Evolutionary conservation across 2,888 invertebrate genomes (phyloP), one percentile per base, ranked within the genome.

Genomic region (Xestoiulus laeticollis): DNA sequence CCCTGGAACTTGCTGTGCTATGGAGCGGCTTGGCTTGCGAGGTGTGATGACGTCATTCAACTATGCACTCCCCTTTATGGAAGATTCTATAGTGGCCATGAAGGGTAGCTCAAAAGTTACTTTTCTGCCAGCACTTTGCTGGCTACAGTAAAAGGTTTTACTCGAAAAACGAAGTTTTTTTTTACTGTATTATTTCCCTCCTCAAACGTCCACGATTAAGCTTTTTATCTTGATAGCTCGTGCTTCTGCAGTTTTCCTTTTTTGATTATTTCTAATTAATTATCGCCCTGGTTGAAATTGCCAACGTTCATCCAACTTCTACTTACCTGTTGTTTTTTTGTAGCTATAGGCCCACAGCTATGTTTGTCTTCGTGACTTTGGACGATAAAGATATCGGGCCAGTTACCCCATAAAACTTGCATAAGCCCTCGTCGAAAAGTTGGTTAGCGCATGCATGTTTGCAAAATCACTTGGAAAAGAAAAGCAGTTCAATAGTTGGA

Each of bases 301-400:
- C 30, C 16, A 30, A 68, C 68, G 68, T 68, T 78, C 78, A 78
- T 30, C 78, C 78, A 78, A 78, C 78, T 30, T 78, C 78, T 30
- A 78, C 78, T 30, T 78, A 78, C 30, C 30, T 32, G 30, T 38
- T 38, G 38, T 38, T 38, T 78, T 78, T 78, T 59, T 78, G 26
- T 32, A 26, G 44, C n/a, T n/a, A n/a, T 14, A 48, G 78, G 78
- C 78, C 78, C 78, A 78, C 78, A 78, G 78, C 78, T 78, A 78
- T 78, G 78, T 78, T 68, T 78, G 78, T 78, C 78, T 78, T 78
- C 78, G 30, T 78, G 78, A 78, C 78, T 78, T 78, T 78, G 78
- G 78, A 32, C 78, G 78, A 78, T 78, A 78, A 78, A 78, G 78
- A 78, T 78, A 78, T 78, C 78, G 78, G 78, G 78, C 78, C 78